phyloP scores from a whole-genome alignment of 2,797 vertebrate genomes.

The Pelochelys cantorii region DNA sequence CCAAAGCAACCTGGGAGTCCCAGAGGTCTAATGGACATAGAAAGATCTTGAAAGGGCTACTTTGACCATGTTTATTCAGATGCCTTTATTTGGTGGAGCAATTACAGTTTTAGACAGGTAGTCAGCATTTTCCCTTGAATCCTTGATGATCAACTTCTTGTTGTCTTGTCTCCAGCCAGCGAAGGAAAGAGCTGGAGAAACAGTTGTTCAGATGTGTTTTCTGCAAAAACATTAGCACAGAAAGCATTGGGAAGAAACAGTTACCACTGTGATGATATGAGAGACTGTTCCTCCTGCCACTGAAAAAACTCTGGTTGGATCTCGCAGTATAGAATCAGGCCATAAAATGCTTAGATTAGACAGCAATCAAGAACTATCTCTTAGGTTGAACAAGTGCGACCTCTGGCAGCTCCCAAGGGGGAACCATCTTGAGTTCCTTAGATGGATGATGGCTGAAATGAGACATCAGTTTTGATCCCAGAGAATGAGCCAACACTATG shows the following conservation, averaged over 20 bases:
- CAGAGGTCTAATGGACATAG: not conserved
- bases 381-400: not conserved
- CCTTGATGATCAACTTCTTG: not conserved
- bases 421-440: not conserved
- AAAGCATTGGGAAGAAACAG: fast-evolving
- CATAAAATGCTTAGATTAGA: not conserved
- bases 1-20: not conserved
- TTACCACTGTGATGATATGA: not conserved
- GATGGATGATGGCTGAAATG: not conserved
- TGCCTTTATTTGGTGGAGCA: not conserved
- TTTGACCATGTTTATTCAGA: not conserved
- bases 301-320: not conserved
- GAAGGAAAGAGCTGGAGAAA: not conserved
- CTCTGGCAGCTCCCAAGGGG: not conserved
- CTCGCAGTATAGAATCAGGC: not conserved
- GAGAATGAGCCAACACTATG: not conserved
- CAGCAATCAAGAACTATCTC: not conserved
- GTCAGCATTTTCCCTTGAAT: not conserved
- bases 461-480: not conserved
- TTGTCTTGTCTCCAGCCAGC: not conserved
- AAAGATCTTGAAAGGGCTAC: not conserved
- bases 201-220: not conserved
- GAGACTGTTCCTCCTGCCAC: fast-evolving
- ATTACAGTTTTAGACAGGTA: not conserved
- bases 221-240: not conserved